Conservation (phyloP, 2,888 invertebrate genomes). For the Drosophila hawaiiensis region DNA sequence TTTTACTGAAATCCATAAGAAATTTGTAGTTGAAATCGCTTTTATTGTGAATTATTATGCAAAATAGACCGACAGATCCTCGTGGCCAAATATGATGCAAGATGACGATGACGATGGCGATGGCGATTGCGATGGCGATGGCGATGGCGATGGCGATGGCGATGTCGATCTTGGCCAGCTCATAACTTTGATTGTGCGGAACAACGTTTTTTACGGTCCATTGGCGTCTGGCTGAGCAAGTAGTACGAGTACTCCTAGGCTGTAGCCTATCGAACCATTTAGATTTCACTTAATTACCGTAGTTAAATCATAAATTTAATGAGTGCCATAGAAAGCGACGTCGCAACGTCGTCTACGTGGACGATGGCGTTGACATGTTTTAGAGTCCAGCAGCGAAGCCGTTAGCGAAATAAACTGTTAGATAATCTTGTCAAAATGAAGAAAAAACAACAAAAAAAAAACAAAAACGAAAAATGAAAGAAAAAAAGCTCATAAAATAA, state of each 20-base stretch:
- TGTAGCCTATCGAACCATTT: constrained; percentile 67
- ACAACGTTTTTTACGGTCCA: constrained; percentile 55
- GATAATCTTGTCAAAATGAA: constrained; percentile 63
- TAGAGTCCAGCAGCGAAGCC: constrained; percentile 63
- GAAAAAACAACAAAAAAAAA: not conserved
- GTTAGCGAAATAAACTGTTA: constrained; percentile 75
- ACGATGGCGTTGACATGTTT: constrained; percentile 29
- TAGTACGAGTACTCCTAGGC: constrained; percentile 21
- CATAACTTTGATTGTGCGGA: constrained; percentile 37
- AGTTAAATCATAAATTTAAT: constrained; percentile 75
- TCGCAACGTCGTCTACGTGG: constrained; percentile 26
- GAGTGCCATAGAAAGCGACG: constrained; percentile 66
- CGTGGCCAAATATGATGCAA: constrained; percentile 40
- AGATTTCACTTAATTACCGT: constrained; percentile 75
- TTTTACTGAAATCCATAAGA: not conserved
- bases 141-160: not conserved
- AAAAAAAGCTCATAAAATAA: constrained; percentile 4
- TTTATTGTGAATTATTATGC: constrained; percentile 48
- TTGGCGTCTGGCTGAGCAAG: constrained; percentile 27
- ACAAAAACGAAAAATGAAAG: not conserved
- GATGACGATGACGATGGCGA: constrained; percentile 11
- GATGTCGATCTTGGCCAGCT: constrained; percentile 29
- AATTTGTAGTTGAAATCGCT: constrained; percentile 20
- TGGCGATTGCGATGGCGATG: too few relatives aligned
- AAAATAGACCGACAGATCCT: constrained; percentile 26